These are phyloP conservation scores for Hypomecis atomaria DNA, from an alignment of 2,888 invertebrate genomes.

Conservation along the genomic window DNA sequence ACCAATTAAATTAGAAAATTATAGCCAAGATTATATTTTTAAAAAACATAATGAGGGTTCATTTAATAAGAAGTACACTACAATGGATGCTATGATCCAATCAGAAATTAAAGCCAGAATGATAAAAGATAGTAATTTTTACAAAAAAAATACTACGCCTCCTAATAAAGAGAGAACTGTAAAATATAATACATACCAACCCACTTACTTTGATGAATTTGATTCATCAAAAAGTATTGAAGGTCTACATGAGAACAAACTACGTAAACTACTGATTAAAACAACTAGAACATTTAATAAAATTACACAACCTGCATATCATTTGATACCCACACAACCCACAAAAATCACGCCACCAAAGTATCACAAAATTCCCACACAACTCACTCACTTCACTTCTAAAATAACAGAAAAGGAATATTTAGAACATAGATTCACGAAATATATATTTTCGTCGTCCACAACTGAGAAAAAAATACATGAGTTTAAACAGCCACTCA, in stretches of 20 bases:
- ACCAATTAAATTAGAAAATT: neutral
- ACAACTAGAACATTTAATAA: neutral
- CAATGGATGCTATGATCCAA: neutral
- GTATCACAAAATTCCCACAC: conserved; percentile 4
- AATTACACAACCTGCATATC: neutral
- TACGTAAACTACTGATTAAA: neutral
- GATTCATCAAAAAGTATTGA: conserved; percentile 36
- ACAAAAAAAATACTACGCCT: neutral
- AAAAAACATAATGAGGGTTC: neutral
- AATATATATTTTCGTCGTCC: conserved; percentile 1
- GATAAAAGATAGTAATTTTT: neutral
- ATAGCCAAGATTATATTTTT: neutral
- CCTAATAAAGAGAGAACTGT: conserved; percentile 37
- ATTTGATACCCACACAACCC: neutral
- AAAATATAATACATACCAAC: conserved; percentile 64
- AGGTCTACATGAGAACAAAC: neutral
- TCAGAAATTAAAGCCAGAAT: conserved; percentile 10
- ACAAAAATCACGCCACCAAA: conserved; percentile 1
- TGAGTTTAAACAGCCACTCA: neutral
- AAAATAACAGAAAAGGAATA: neutral
- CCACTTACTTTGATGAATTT: conserved; percentile 53
- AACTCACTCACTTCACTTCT: neutral
- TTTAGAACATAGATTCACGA: conserved; percentile 7
- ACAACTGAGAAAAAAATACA: conserved; percentile 3
- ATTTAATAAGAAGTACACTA: neutral